A percentile compares a stretch with the other conserved stretches of the same genome.
Evolutionary conservation across 2,888 invertebrate genomes (phyloP).

Genomic region (Neuroscelio doddi): DNA sequence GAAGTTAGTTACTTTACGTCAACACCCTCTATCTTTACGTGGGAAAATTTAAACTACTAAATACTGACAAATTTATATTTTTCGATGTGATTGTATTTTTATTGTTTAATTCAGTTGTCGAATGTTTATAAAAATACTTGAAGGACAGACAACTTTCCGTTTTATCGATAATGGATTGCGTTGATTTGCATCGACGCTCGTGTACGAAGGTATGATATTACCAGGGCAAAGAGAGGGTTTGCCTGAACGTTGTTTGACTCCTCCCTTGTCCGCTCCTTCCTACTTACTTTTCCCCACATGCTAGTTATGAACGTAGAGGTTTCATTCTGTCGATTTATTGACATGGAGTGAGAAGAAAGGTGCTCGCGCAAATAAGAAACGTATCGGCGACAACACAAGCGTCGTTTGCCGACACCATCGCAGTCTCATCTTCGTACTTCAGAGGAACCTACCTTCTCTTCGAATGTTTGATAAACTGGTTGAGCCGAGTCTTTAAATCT

Average conservation of each 20-base stretch:
- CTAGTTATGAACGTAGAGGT: slow-evolving; percentile 30
- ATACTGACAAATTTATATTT: too few species aligned
- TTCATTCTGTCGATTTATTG: slow-evolving; percentile 32
- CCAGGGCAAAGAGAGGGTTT: slow-evolving; percentile 53
- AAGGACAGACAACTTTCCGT: too few species aligned
- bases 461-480: slow-evolving; percentile 66
- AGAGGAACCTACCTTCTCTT: slow-evolving; percentile 48
- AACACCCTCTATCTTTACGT: too few species aligned
- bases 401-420: slow-evolving; percentile 41
- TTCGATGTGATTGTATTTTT: not conserved
- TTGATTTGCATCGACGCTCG: not conserved
- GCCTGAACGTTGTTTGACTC: slow-evolving; percentile 64
- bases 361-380: slow-evolving; percentile 17
- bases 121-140: slow-evolving; percentile 12
- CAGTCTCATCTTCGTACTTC: slow-evolving; percentile 32
- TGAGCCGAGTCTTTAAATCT: slow-evolving; percentile 62
- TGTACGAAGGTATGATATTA: not conserved
- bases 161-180: not conserved
- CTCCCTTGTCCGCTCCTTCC: slow-evolving; percentile 65
- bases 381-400: slow-evolving; percentile 19
- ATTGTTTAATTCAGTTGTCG: not conserved
- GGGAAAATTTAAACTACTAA: too few species aligned
- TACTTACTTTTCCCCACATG: slow-evolving; percentile 42
- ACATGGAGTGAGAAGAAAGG: slow-evolving; percentile 16
- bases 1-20: too few species aligned